Evolutionary conservation across 2,113 vertebrate genomes (phyloP), one percentile per base, ranked within the genome.

Genomic region (Hyla sarda): DNA sequence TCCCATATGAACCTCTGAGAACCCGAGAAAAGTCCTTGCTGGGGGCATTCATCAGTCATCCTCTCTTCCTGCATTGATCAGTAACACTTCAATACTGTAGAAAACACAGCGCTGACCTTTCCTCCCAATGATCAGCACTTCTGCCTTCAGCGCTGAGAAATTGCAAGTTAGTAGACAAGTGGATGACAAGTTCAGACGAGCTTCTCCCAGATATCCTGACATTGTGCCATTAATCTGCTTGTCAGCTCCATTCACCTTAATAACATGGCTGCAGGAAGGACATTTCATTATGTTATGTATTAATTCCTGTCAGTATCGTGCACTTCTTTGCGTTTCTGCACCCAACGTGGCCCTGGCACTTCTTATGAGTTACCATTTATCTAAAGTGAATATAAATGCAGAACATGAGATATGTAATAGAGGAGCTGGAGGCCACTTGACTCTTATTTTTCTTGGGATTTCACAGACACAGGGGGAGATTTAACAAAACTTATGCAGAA

Each of bases 101-200:
- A 80, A 85, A 80, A 52, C 65, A 71, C 62, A 67, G 30, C 37
- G 65, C 52, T 72, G 76, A 86, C 84, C 76, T 86, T 86, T 85
- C 84, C 60, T 72, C 62, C 48, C 34, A 41, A 52, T 47, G 84
- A 86, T 72, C 76, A 54, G 62, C 74, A 48, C 74, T 78, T 41
- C 62, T 72, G 84, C 84, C 85, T 87, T 72, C 25, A 82, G 85
- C 77, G n/a, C 69, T 62, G 78, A 73, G n/a, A 87, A 87, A 82
- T 45, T 74, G 85, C 85, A 28, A 50, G 77, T 87, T 74, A 58
- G 67, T 82, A 82, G 78, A 60, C 78, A 82, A 73, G 54, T 60
- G 25, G 78, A 65, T 80, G 76, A 72, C 34, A 86, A 81, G 65
- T 87, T 77, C 73, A 84, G 83, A 76, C 54, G 25, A 50, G 83